Evolutionary conservation across 2,888 invertebrate genomes (phyloP).

Genomic region (Noctuana brunneofusca): DNA sequence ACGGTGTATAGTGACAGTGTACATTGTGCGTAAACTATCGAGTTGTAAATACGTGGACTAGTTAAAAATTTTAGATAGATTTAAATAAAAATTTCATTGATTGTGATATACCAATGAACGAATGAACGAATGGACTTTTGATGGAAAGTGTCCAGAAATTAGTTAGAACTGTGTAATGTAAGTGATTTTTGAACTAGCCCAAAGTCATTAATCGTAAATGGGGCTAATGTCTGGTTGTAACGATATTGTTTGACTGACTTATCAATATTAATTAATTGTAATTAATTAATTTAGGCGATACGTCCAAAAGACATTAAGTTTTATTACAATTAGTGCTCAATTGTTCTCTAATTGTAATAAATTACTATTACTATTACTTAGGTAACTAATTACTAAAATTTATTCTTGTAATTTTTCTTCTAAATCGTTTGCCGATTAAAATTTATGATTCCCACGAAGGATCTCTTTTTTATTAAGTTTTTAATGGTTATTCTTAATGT

Average conservation of each 20-base stretch:
- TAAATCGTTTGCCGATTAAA: slow-evolving; percentile 42
- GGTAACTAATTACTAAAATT: slow-evolving; percentile 34
- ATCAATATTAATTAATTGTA: slow-evolving; percentile 52
- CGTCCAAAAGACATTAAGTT: slow-evolving; percentile 66
- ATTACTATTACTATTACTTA: slow-evolving; percentile 27
- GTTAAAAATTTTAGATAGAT: slow-evolving; percentile 71
- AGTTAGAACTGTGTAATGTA: slow-evolving; percentile 47
- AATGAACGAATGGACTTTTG: slow-evolving; percentile 57
- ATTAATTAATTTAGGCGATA: slow-evolving; percentile 45
- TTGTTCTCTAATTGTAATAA: slow-evolving; percentile 28
- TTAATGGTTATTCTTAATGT: slow-evolving; percentile 52
- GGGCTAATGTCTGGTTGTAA: slow-evolving; percentile 55
- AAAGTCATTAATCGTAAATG: slow-evolving; percentile 30
- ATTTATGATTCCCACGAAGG: slow-evolving; percentile 50
- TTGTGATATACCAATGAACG: slow-evolving; percentile 68
- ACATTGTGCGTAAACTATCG: slow-evolving; percentile 40
- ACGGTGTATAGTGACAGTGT: slow-evolving; percentile 38
- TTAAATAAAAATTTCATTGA: slow-evolving; percentile 62
- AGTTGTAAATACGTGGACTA: slow-evolving; percentile 65
- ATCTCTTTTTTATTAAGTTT: slow-evolving; percentile 61
- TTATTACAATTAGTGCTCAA: slow-evolving; percentile 36
- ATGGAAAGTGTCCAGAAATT: slow-evolving; percentile 50
- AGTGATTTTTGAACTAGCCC: slow-evolving; percentile 28
- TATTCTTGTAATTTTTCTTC: slow-evolving; percentile 38
- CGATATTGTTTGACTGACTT: slow-evolving; percentile 69